Evolutionary conservation across 1,140 invertebrate genomes (phyloP), one percentile per base, ranked within the genome.

Genomic region (Megathymus violae): DNA sequence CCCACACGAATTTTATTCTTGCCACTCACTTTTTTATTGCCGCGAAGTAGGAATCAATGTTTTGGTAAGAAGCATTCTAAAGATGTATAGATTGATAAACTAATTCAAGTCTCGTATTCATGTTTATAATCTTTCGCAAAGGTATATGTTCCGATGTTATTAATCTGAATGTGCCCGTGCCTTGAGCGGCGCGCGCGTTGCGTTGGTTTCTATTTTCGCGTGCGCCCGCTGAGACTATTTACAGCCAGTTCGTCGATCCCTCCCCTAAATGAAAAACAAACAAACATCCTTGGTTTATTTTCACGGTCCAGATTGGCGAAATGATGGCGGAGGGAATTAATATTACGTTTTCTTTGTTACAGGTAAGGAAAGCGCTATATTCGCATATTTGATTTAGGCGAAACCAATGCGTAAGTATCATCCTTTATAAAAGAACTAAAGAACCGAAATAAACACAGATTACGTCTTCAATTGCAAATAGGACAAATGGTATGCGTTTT

Each of bases 171-270:
- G 27, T 31, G 27, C 9, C 27, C 27, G 9, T 4, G 27, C 9
- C 27, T 9, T 17, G 43, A 54, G 41, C 11, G 31, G 59, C 54
- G 54, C 64, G 27, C 43, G 47, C 70, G 61, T 46, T 58, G 74
- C 72, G 72, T 67, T 73, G 74, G 68, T 31, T 64, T 66, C 66
- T 80, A 80, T 80, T 76, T 80, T 66, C 41, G 69, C 64, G 62
- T 36, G 38, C 62, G 67, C 58, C 60, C 61, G 65, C 65, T 27
- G 59, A 51, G 48, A 59, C 64, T 80, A 78, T 76, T 80, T 78
- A 51, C 68, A 66, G 65, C 46, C 11, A 52, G 47, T 69, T 56
- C 38, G 46, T 61, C 47, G 48, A 64, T 71, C 65, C 67, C 66
- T 63, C 27, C 41, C 14, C 54, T 27, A 60, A 61, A 17, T 19